Conservation (phyloP, 1,140 invertebrate species). For the Drosophila tristis region DNA sequence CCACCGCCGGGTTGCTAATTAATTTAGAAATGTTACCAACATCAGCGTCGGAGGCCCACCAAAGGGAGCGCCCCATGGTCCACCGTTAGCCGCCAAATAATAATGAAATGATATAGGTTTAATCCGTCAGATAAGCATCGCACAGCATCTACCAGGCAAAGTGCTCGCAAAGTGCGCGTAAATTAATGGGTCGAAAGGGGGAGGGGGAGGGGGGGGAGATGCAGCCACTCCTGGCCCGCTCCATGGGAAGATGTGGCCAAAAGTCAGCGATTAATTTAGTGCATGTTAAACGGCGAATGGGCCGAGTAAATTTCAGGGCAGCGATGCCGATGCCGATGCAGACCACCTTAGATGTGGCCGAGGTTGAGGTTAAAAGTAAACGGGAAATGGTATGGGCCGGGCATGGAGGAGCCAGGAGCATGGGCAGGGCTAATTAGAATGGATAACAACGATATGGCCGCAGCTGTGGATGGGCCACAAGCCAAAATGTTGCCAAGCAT, state of each 20-base stretch:
- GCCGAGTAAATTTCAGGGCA: slow-evolving; percentile 63
- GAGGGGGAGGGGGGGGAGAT: slow-evolving; percentile 3
- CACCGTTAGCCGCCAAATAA: slow-evolving; percentile 41
- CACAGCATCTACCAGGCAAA: slow-evolving; percentile 36
- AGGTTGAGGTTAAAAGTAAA: slow-evolving; percentile 1
- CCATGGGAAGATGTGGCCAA: slow-evolving; percentile 33
- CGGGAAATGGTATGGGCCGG: slow-evolving; percentile 1
- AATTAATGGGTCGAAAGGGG: slow-evolving; percentile 64
- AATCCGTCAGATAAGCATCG: slow-evolving; percentile 67
- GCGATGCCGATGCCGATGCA: neutral
- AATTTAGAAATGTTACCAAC: slow-evolving; percentile 73
- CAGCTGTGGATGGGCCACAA: slow-evolving; percentile 12
- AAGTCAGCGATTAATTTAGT: slow-evolving; percentile 53
- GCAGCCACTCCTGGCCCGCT: slow-evolving; percentile 22
- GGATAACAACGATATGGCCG: slow-evolving; percentile 49
- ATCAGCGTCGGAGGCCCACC: slow-evolving; percentile 37
- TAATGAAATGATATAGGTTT: slow-evolving; percentile 63
- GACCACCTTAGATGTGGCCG: neutral
- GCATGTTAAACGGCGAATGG: slow-evolving; percentile 62
- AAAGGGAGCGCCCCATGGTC: slow-evolving; percentile 63
- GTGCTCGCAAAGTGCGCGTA: slow-evolving; percentile 68
- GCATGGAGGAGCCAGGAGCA: slow-evolving; percentile 33
- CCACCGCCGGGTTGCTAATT: slow-evolving; percentile 61
- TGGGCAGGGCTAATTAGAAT: slow-evolving; percentile 54
- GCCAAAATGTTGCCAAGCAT: slow-evolving; percentile 30